Evolutionary conservation across 2,888 invertebrate genomes (phyloP), one percentile per base, ranked within the genome.

Genomic region (Dendrolimus pini): DNA sequence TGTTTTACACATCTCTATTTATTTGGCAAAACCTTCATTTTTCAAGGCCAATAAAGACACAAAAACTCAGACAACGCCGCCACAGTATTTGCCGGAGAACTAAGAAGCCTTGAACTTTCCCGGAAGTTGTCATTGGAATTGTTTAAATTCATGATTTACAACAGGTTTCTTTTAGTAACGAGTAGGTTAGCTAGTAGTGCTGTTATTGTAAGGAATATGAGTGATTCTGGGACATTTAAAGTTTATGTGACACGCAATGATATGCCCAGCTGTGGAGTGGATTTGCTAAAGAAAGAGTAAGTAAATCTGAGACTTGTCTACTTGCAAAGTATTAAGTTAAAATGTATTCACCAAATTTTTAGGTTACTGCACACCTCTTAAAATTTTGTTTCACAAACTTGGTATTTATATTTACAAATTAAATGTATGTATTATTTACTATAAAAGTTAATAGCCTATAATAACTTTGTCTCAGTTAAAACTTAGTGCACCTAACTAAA

Each of bases 201-300:
- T 62, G 59, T 67, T 41, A 65, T 67, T 54, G 65, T 68, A 9
- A 79, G 78, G 68, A 85, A 75, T 57, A 89, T 89, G 88, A 83
- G 83, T 65, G 66, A 61, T 56, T 60, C 68, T 56, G 70, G 67
- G 52, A 88, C 84, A 74, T 92, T 91, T 41, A 91, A 91, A 73
- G 93, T 95, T 58, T 93, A 93, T 60, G 82, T 95, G 55, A 93
- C 94, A n/a, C 90, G 94, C 13, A 81, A 89, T 54, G 92, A 93
- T 77, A 92, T 94, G 83, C 94, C 94, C 3, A 74, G 88, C 57
- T 80, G 86, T 67, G 94, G 93, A 30, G 76, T 94, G 54, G 83
- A 92, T 56, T 72, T 94, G 58, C 81, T 95, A 9, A 85, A 87
- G 71, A 83, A 93, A 78, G 87, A 91, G 94, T 94, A 83, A 92